Percentiles rank a stretch among this genome's conserved stretches.
Evolutionary conservation across 2,888 invertebrate species (phyloP).

Genomic region (Nemurella pictetii): DNA sequence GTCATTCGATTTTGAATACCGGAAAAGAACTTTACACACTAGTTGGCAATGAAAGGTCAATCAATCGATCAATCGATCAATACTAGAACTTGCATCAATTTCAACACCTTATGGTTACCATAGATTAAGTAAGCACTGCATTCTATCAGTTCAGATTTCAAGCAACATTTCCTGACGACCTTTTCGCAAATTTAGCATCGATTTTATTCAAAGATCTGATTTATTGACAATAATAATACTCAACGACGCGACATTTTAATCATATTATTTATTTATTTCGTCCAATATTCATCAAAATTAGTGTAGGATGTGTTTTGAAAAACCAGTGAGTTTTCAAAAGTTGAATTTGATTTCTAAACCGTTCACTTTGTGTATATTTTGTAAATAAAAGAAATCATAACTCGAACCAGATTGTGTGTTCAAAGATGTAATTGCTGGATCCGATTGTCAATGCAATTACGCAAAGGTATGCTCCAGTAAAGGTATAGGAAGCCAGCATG

Average conservation of each 20-base stretch:
- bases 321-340: background rate
- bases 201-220: too few relatives aligned
- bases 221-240: background rate
- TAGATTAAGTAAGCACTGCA: background rate
- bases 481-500: background rate
- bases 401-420: background rate
- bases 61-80: background rate
- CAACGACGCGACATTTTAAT: background rate
- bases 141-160: too few relatives aligned
- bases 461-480: slow-evolving; percentile 11
- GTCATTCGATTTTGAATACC: background rate
- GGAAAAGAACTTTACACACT: too few relatives aligned
- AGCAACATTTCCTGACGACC: too few relatives aligned
- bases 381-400: background rate
- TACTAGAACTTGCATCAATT: background rate
- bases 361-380: background rate
- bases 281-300: background rate
- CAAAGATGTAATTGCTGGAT: background rate
- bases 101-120: background rate
- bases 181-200: too few relatives aligned
- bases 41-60: background rate
- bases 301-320: background rate
- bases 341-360: background rate
- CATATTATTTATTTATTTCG: background rate
- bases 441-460: background rate